Conservation (phyloP, 2,888 invertebrate species). For the Drosophila leonis region DNA sequence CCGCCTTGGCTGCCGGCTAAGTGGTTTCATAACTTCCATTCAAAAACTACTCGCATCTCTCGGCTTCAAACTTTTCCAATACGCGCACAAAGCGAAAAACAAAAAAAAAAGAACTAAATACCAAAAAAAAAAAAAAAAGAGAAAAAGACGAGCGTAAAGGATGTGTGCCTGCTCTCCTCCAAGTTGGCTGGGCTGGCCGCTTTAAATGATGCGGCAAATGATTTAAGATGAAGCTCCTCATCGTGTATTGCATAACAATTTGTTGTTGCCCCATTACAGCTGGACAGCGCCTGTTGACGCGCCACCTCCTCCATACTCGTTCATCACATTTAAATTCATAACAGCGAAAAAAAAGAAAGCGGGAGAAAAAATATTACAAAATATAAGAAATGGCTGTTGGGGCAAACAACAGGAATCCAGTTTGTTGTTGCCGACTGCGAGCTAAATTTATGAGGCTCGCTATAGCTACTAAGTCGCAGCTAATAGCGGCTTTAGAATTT, state of each 20-base stretch:
- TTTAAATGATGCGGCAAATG: conserved; percentile 61
- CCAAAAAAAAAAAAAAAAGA: neutral
- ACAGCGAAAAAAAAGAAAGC: conserved; percentile 30
- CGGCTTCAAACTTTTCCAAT: conserved; percentile 56
- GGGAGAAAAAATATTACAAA: neutral
- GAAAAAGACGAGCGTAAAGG: conserved; percentile 7
- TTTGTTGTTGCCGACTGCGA: conserved; percentile 49
- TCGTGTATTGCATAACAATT: conserved; percentile 64
- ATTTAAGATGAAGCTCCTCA: conserved; percentile 57
- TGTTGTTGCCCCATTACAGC: conserved; percentile 29
- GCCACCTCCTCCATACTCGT: conserved; percentile 37
- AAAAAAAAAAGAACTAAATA: neutral
- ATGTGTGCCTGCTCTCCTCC: conserved; percentile 21
- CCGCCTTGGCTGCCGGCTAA: conserved; percentile 38
- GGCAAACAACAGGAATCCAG: conserved; percentile 19
- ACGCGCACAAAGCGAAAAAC: conserved; percentile 22
- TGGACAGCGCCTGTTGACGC: conserved; percentile 35
- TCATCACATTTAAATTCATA: conserved; percentile 79
- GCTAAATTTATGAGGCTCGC: conserved; percentile 67
- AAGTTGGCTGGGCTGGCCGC: conserved; percentile 12
- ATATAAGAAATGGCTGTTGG: conserved; percentile 10
- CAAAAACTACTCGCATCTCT: conserved; percentile 47
- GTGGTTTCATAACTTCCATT: conserved; percentile 64
- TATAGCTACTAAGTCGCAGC: conserved; percentile 68
- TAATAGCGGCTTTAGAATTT: conserved; percentile 80